These are phyloP conservation scores for Melipona bicolor DNA, from an alignment of 2,888 invertebrate genomes.

Conservation along the genomic window DNA sequence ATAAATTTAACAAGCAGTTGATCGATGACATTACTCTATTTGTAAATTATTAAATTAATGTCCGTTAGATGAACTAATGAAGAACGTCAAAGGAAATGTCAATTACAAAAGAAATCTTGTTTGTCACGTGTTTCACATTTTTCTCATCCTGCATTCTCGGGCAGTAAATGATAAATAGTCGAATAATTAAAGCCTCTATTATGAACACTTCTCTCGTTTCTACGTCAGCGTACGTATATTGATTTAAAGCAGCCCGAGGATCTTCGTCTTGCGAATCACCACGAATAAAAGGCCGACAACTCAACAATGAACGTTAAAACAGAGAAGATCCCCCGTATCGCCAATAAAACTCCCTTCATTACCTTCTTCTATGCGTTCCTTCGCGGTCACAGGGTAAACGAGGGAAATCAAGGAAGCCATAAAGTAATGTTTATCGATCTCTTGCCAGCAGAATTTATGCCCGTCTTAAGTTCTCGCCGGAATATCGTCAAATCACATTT, in stretches of 20 bases:
- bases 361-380: neutral
- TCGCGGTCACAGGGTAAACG: neutral
- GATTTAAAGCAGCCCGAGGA: neutral
- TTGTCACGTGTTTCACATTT: neutral
- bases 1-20: too few species aligned
- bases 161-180: neutral
- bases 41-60: too few species aligned
- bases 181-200: neutral
- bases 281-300: constrained; percentile 14
- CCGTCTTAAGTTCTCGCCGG: constrained; percentile 21
- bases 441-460: constrained; percentile 32
- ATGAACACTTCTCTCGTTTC: neutral
- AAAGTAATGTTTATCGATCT: constrained; percentile 58
- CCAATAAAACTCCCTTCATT: constrained; percentile 13
- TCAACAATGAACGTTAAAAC: constrained; percentile 22
- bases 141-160: neutral
- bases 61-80: neutral
- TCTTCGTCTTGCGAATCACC: neutral
- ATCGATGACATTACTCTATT: too few species aligned
- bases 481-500: constrained; percentile 49
- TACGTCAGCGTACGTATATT: neutral
- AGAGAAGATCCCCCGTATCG: constrained; percentile 1
- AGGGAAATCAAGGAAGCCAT: constrained; percentile 16
- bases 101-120: neutral
- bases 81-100: neutral